Evolutionary conservation across 2,797 vertebrate genomes (phyloP).

Genomic region (Odontamblyopus lacepedii): DNA sequence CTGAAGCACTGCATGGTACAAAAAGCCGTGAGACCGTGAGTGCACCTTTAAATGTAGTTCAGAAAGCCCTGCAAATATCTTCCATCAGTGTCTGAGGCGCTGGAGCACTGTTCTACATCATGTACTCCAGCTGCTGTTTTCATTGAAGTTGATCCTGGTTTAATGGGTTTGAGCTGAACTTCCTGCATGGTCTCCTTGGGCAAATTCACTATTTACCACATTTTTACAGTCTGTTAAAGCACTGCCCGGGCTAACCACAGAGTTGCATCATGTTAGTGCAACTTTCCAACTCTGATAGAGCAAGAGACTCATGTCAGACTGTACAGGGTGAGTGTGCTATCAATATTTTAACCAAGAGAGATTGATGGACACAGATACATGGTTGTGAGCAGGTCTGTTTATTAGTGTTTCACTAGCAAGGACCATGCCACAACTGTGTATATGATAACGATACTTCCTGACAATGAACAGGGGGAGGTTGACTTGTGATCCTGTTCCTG

Average conservation of each 20-base stretch:
- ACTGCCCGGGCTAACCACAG: slow-evolving; percentile 24
- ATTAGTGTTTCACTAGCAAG: too few relatives aligned
- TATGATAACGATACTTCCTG: too few relatives aligned
- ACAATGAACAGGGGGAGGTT: too few relatives aligned
- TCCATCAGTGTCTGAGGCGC: not conserved
- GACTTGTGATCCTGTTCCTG: too few relatives aligned
- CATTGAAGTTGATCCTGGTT: slow-evolving; percentile 19
- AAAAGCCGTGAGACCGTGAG: too few relatives aligned
- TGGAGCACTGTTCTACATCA: slow-evolving; percentile 1
- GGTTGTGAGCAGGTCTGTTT: not conserved
- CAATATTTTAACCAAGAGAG: not conserved
- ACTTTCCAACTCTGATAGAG: not conserved
- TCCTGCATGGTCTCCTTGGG: slow-evolving; percentile 17
- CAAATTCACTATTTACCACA: slow-evolving; percentile 6
- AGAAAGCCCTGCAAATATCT: not conserved
- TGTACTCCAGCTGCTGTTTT: not conserved
- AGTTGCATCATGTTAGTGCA: slow-evolving; percentile 20
- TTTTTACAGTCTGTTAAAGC: slow-evolving; percentile 16
- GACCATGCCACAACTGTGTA: too few relatives aligned
- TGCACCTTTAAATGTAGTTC: too few relatives aligned
- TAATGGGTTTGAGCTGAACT: slow-evolving; percentile 23
- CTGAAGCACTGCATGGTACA: too few relatives aligned
- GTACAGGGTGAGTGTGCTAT: not conserved
- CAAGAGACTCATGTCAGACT: not conserved
- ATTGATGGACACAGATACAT: not conserved